phyloP scores from a whole-genome alignment of 2,797 vertebrate species.

The Prionace glauca region DNA sequence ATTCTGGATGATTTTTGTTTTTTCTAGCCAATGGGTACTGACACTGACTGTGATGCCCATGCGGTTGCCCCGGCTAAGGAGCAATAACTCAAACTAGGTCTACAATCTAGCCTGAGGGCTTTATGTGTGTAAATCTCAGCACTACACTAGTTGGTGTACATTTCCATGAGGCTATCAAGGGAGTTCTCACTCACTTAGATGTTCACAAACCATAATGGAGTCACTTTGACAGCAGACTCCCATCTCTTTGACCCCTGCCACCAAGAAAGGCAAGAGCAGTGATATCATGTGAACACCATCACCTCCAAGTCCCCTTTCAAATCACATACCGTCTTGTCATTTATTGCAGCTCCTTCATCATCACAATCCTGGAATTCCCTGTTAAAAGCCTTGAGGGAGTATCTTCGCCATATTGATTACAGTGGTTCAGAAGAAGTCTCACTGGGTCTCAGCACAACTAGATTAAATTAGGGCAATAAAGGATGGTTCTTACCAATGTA shows the following conservation, averaged over 20 bases:
- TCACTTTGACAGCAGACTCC: neutral
- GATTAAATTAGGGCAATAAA: neutral
- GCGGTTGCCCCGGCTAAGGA: neutral
- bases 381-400: neutral
- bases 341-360: neutral
- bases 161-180: neutral
- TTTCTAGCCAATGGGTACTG: neutral
- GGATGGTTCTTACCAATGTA: neutral
- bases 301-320: neutral
- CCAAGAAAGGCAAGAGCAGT: neutral
- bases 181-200: neutral
- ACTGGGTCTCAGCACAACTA: neutral
- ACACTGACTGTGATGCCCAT: neutral
- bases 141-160: neutral
- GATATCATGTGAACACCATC: neutral
- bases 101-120: neutral
- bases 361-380: neutral
- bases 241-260: neutral
- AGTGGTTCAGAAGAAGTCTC: neutral
- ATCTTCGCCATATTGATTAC: neutral
- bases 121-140: neutral
- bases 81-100: neutral
- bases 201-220: neutral
- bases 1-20: neutral
- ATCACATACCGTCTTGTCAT: neutral